Conservation (phyloP, 2,888 invertebrate genomes). For the Lacanobia oleracea region DNA sequence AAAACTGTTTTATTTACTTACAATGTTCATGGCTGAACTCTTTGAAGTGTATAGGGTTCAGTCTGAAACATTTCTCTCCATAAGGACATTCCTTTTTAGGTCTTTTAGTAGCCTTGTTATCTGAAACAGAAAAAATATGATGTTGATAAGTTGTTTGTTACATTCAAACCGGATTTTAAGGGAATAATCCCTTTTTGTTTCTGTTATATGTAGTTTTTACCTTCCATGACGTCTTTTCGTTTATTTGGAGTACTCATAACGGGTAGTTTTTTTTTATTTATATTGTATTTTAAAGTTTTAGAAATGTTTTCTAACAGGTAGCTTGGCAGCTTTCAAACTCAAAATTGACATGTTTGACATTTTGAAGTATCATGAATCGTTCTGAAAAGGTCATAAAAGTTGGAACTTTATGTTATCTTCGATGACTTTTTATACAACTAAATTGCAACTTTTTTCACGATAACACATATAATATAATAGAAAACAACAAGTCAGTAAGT, state of each 20-base stretch:
- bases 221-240: slow-evolving; percentile 71
- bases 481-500: no score
- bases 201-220: slow-evolving; percentile 56
- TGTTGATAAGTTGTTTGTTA: neutral
- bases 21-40: slow-evolving; percentile 95
- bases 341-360: slow-evolving; percentile 1
- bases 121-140: slow-evolving; percentile 71
- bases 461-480: no score
- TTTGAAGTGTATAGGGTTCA: slow-evolving; percentile 95
- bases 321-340: slow-evolving; percentile 25
- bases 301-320: neutral
- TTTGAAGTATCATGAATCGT: neutral
- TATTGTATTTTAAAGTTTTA: slow-evolving; percentile 6
- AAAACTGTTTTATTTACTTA: slow-evolving; percentile 82
- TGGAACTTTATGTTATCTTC: no score
- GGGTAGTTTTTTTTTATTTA: neutral
- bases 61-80: slow-evolving; percentile 94
- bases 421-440: no score
- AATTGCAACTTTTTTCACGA: no score
- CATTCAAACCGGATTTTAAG: neutral
- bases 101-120: slow-evolving; percentile 74
- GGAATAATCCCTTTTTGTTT: neutral
- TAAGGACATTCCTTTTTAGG: slow-evolving; percentile 92
- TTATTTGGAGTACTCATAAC: slow-evolving; percentile 72
- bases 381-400: neutral